These are phyloP conservation scores for Habrosyne pyritoides DNA, from an alignment of 2,888 invertebrate species.

Conservation along the genomic window DNA sequence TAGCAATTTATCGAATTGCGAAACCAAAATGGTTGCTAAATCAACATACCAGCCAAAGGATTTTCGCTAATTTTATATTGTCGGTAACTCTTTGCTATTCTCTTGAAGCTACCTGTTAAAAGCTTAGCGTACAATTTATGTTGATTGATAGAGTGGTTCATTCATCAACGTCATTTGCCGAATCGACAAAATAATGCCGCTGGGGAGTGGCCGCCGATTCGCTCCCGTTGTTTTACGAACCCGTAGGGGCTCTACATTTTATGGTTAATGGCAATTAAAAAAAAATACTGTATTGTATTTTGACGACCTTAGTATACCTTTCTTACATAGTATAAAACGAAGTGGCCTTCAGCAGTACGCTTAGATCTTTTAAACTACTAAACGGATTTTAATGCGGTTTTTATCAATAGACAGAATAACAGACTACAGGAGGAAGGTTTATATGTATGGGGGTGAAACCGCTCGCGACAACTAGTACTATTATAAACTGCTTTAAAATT, in stretches of 20 bases:
- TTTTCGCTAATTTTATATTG: background rate
- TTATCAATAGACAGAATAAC: too few species aligned
- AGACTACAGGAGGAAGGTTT: too few species aligned
- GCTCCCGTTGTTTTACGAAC: constrained; percentile 45
- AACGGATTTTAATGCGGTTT: too few species aligned
- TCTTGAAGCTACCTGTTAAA: constrained; percentile 41
- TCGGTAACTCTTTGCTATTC: constrained; percentile 10
- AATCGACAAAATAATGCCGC: constrained; percentile 51
- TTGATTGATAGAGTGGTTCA: constrained; percentile 62
- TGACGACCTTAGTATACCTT: constrained; percentile 4
- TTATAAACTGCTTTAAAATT: too few species aligned
- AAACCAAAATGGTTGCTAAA: background rate
- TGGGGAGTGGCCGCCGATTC: constrained; percentile 20
- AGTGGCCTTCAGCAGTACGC: too few species aligned
- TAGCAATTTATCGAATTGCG: background rate
- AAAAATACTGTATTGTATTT: background rate
- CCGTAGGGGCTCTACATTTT: constrained; percentile 1
- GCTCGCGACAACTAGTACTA: too few species aligned
- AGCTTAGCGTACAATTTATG: constrained; percentile 46
- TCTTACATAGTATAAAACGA: too few species aligned
- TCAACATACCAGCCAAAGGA: background rate
- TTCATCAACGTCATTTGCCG: constrained; percentile 62
- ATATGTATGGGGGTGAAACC: too few species aligned
- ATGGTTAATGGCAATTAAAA: background rate
- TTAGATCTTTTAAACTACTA: too few species aligned